Evolutionary conservation across 2,797 vertebrate species (phyloP).

Genomic region (Tinamus major): DNA sequence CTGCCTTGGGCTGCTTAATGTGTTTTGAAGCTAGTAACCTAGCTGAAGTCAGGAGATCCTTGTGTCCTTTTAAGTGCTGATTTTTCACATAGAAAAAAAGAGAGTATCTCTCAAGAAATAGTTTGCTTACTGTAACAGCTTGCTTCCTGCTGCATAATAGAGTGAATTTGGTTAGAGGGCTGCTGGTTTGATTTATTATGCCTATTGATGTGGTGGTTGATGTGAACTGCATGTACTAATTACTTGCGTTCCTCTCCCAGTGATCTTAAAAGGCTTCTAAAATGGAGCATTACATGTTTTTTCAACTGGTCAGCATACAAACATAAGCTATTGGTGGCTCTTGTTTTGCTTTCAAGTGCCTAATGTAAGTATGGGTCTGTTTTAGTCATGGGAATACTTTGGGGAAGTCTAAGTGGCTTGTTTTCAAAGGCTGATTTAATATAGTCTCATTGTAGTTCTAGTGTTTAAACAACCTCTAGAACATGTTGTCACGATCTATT

Average conservation of each 20-base stretch:
- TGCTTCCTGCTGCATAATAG: neutral
- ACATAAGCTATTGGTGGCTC: neutral
- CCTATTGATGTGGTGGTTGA: slow-evolving; percentile 14
- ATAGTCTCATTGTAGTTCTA: neutral
- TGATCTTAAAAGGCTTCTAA: slow-evolving; percentile 15
- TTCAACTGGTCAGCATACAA: neutral
- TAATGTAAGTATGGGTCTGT: neutral
- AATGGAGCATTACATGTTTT: neutral
- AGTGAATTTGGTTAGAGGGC: neutral
- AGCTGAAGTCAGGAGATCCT: neutral
- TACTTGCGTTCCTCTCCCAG: slow-evolving; percentile 7
- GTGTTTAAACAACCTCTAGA: neutral
- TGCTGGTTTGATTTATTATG: slow-evolving; percentile 44
- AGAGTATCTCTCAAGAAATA: neutral
- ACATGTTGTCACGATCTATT: neutral
- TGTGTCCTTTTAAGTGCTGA: neutral
- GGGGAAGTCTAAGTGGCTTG: neutral
- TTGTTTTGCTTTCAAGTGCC: neutral
- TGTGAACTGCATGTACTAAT: slow-evolving; percentile 35
- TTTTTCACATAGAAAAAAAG: neutral
- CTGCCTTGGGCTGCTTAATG: neutral
- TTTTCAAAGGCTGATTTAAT: neutral
- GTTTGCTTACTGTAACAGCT: neutral
- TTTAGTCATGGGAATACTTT: neutral
- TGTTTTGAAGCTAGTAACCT: fast-evolving